Conservation (phyloP, 2,113 vertebrate species). For the Ctenomys sociabilis region DNA sequence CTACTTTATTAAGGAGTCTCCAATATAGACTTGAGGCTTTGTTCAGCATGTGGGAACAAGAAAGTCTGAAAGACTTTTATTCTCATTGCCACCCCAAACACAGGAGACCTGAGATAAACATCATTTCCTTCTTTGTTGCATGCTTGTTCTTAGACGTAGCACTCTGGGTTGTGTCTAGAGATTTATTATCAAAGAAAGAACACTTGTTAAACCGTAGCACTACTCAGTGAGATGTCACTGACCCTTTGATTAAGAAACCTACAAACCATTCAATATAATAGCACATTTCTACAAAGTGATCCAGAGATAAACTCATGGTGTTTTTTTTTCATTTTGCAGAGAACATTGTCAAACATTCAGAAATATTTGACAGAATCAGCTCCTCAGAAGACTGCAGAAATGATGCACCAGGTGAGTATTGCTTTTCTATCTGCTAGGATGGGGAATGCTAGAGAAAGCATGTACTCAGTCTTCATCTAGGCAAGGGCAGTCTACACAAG, state of each 20-base stretch:
- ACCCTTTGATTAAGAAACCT: neutral
- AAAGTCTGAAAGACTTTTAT: neutral
- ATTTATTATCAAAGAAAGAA: neutral
- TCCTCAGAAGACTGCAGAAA: neutral
- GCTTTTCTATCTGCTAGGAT: neutral
- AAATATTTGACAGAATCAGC: neutral
- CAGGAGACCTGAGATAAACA: neutral
- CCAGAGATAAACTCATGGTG: neutral
- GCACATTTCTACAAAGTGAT: neutral
- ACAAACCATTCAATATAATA: neutral
- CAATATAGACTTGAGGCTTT: neutral
- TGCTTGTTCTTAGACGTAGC: neutral
- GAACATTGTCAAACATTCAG: neutral
- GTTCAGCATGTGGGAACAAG: neutral
- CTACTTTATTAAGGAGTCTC: neutral
- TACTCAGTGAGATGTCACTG: neutral
- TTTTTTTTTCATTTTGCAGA: conserved; percentile 26
- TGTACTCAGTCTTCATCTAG: too few relatives aligned
- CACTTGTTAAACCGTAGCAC: neutral
- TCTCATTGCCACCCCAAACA: neutral
- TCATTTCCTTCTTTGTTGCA: neutral
- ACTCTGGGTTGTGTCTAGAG: neutral
- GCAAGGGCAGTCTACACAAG: neutral
- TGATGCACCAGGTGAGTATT: neutral
- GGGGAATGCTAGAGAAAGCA: neutral